Evolutionary conservation across 2,797 vertebrate species (phyloP), one percentile per base, ranked within the genome.

Genomic region (Hydrolagus colliei): DNA sequence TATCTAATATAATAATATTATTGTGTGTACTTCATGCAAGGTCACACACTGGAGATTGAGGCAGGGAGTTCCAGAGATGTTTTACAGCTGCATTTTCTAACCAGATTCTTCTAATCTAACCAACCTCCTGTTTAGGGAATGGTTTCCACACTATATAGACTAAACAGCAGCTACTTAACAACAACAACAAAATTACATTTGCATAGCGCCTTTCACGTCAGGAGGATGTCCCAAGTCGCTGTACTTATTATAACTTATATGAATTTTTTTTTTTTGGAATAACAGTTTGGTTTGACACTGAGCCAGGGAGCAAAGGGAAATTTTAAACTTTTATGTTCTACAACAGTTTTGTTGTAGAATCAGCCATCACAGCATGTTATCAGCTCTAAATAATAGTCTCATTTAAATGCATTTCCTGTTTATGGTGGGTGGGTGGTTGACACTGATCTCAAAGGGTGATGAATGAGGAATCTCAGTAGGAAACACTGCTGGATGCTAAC

Each of bases 341-440:
- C 88, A 90, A 89, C 89, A 79, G 86, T 90, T 93, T 91, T 88
- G 89, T 91, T 92, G 91, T 92, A 90, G 91, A 92, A 91, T 88
- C 88, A 90, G 88, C 88, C 82, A 87, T 87, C 89, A 88, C 86
- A 68, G 88, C 87, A 65, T 87, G 90, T 86, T 86, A 90, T 90
- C 87, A 90, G 89, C 88, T 87, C 88, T 90, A 85, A 89, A 92
- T 89, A 85, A 91, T 80, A 87, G 1, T 11, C 89, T 89, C 87
- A 16, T 0, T 75, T 87, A 87, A 87, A 35, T 6, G 78, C 0
- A 0, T 41, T 63, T 84, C 32, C 65, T 84, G 68, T 84, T 84
- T 84, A 35, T 84, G 16, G 65, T 84, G 63, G 65, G 79, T 84
- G 79, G 65, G 79, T 68, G 65, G 63, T 16, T 68, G 79, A 18